Base-by-base conservation (phyloP, 2,888 invertebrate species). In the Ichneumon xanthorius region DNA sequence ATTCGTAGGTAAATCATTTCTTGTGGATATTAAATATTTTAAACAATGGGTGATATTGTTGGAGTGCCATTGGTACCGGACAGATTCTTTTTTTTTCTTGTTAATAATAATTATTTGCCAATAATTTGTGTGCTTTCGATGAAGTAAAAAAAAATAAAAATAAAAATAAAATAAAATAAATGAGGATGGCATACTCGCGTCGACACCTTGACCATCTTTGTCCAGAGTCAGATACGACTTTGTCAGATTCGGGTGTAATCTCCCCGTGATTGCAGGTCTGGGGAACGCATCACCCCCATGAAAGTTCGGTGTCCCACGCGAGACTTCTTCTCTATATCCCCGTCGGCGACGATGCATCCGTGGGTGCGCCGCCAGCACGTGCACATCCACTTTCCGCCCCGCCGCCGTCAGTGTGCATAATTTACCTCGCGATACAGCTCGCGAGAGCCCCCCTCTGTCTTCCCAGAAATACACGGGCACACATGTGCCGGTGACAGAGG, bases 341-440 rank as follows among this genome's bases (percentile, higher is more conserved):
- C 72, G 45, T 19, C 77, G 58, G 48, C 55, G 50, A 37, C 68
- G 75, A 75, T 79, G 61, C 63, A 77, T 82, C 77, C 30, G 65
- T 67, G 61, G 45, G 77, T 82, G 82, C 48, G 53, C 48, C 48
- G 45, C 33, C 72, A 48, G 55, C 77, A 82, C 71, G 77, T 63
- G 63, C 63, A 63, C 45, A 55, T n/a, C 53, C 19, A 55, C 53
- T 16, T 55, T 63, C 33, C 26, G 30, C 63, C 63, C 30, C 30
- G 30, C 63, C 63, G 53, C 63, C 63, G 73, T 76, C 45, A 16
- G 73, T 65, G 65, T 85, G 75, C 85, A 85, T 85, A 82, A 85
- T 85, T 85, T 75, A 85, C 75, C 58, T 73, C 30, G 65, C 81
- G 80, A 79, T 82, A 82, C 68, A 79, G 70, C 55, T 48, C 75